Evolutionary conservation across 1,140 invertebrate species (phyloP).

Genomic region (Calliphora vicina): DNA sequence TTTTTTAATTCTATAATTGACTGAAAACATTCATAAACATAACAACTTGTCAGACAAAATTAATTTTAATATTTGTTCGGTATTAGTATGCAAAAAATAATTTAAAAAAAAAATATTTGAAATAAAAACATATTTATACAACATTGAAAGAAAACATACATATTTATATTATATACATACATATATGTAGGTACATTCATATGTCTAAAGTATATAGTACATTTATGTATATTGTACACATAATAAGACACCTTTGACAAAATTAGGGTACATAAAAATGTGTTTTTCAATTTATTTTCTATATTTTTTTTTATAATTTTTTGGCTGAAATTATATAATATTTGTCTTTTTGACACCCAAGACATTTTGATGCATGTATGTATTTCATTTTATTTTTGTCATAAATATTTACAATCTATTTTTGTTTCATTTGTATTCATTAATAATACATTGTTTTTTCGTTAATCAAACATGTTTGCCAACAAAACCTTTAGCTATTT

Average conservation of each 20-base stretch:
- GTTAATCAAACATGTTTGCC: not conserved
- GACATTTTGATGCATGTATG: not conserved
- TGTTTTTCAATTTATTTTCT: not conserved
- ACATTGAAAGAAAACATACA: not conserved
- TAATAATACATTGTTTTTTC: not conserved
- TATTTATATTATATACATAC: not conserved
- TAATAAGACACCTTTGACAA: not conserved
- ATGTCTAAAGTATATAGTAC: not conserved
- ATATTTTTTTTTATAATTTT: not conserved
- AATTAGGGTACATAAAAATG: not conserved
- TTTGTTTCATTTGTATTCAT: not conserved
- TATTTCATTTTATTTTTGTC: too few relatives aligned
- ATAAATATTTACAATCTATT: not conserved
- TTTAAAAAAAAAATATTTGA: not conserved
- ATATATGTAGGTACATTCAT: not conserved
- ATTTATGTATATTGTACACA: not conserved
- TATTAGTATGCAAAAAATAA: not conserved
- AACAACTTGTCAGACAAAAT: conserved; percentile 6
- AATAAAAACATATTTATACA: not conserved
- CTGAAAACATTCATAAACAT: conserved; percentile 13
- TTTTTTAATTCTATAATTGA: not conserved
- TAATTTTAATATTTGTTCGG: not conserved
- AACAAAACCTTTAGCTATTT: not conserved
- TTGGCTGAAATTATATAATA: conserved; percentile 4
- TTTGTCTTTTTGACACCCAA: not conserved